Evolutionary conservation across 2,113 vertebrate genomes (phyloP), one percentile per base, ranked within the genome.

Genomic region (Salvelinus fontinalis): DNA sequence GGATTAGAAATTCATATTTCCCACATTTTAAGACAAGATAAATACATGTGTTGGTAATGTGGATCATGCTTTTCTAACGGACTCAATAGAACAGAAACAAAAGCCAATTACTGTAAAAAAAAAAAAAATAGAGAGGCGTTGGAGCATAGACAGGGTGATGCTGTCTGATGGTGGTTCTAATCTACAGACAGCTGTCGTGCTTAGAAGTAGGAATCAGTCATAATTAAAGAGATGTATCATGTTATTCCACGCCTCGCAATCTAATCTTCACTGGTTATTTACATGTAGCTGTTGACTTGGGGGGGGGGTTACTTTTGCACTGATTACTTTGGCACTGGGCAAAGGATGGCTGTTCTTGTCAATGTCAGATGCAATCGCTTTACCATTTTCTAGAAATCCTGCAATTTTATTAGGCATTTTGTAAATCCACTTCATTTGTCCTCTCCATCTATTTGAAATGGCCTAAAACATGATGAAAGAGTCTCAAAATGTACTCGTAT

Each of bases 1-100:
- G 29, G 24, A 81, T 44, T 29, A 22, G n/a, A 39, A 60, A 60
- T 20, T 75, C 22, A 29, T 13, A 62, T 62, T 68, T 77, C 31
- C 68, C 70, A 60, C 49, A 31, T 68, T 60, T 34, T 29, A 31
- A 18, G 13, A 20, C 31, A 18, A n/a, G 27, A 16, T 31, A 74
- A 51, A 77, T 77, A 27, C 57, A 74, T 73, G 59, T 51, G 27
- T 62, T 77, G 44, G 34, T 22, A 65, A 69, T 26, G 70, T 48
- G 74, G 72, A 71, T 81, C 73, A 77, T 77, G 60, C 60, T 34
- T 74, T 67, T 66, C 66, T 76, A 73, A 68, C 59, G 49, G 64
- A 34, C 60, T 71, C 73, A 75, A 48, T 34, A 44, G 27, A 60
- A 71, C 67, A 34, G 67, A 76, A 57, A 54, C 51, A 65, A 77